Evolutionary conservation across 2,797 vertebrate species (phyloP).

Genomic region (Sylvia borin): DNA sequence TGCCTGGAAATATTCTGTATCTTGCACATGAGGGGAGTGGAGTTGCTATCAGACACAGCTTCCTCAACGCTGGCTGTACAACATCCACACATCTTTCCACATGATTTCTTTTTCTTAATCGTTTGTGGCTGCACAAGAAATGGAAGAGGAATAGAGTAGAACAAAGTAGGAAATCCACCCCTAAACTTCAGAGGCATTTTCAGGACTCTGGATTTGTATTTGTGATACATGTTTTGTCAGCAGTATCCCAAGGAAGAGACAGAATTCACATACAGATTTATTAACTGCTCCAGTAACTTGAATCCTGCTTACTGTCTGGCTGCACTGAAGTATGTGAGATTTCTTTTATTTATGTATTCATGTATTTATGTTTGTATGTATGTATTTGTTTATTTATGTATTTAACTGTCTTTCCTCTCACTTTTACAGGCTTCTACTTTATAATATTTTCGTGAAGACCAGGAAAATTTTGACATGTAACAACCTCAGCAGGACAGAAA

Average conservation of each 20-base stretch:
- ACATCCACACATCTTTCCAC: neutral
- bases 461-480: neutral
- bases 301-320: neutral
- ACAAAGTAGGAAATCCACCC: neutral
- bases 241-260: neutral
- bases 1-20: neutral
- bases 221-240: neutral
- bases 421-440: neutral
- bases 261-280: neutral
- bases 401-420: neutral
- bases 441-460: neutral
- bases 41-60: neutral
- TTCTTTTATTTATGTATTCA: neutral
- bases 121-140: neutral
- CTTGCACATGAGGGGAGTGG: fast-evolving
- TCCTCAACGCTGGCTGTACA: neutral
- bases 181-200: neutral
- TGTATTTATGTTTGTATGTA: neutral
- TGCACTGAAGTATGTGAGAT: neutral
- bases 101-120: neutral
- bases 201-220: neutral
- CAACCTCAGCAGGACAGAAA: neutral
- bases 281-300: neutral
- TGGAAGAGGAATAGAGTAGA: neutral
- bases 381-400: neutral